Percentiles rank a stretch among this genome's conserved stretches.
Evolutionary conservation across 2,113 vertebrate genomes (phyloP).

Genomic region (Trichechus manatus): DNA sequence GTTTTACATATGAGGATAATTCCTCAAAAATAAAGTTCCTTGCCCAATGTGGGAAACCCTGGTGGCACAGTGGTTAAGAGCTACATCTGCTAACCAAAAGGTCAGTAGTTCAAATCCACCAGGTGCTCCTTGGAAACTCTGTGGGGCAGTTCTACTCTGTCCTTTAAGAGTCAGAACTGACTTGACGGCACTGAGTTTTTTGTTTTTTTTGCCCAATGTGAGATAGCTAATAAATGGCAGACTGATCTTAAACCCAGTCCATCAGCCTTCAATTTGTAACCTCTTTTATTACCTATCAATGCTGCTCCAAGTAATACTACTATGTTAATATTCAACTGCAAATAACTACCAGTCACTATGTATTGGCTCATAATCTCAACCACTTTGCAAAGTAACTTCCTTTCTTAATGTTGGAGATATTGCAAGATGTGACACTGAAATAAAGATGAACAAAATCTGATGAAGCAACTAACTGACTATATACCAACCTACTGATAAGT

Average conservation of each 20-base stretch:
- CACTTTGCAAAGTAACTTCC: slow-evolving; percentile 60
- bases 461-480: slow-evolving; percentile 57
- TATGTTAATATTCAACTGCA: slow-evolving; percentile 20
- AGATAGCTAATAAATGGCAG: slow-evolving; percentile 34
- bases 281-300: slow-evolving; percentile 1
- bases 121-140: too few species aligned
- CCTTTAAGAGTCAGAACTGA: too few species aligned
- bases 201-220: background rate
- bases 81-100: too few species aligned
- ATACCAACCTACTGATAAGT: slow-evolving; percentile 44
- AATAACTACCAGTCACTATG: slow-evolving; percentile 49
- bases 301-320: background rate
- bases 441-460: slow-evolving; percentile 49
- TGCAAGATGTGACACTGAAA: slow-evolving; percentile 58
- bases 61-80: too few species aligned
- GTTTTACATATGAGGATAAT: slow-evolving; percentile 28
- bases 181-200: too few species aligned
- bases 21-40: slow-evolving; percentile 40
- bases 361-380: slow-evolving; percentile 54
- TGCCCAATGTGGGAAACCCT: background rate
- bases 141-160: too few species aligned
- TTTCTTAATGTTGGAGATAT: slow-evolving; percentile 57
- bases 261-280: slow-evolving; percentile 18
- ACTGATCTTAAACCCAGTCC: background rate
- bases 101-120: too few species aligned